Conservation (phyloP, 2,113 vertebrate species). For the Spea multiplicata region DNA sequence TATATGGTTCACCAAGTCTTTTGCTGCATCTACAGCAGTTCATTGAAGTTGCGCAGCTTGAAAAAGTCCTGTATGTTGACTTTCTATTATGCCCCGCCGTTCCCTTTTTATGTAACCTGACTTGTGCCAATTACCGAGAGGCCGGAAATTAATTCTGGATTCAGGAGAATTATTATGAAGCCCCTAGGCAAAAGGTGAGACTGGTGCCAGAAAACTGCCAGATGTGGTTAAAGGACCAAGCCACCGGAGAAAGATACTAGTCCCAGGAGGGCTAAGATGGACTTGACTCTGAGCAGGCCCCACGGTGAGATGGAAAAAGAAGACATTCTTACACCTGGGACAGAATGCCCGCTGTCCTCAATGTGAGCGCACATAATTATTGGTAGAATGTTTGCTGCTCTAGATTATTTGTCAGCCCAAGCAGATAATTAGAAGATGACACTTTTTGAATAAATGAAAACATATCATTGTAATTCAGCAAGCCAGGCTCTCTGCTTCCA, state of each 20-base stretch:
- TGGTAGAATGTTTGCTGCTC: constrained; percentile 6
- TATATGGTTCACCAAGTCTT: not conserved
- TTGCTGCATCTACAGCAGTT: not conserved
- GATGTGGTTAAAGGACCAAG: constrained; percentile 38
- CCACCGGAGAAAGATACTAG: constrained; percentile 23
- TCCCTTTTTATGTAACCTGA: constrained; percentile 29
- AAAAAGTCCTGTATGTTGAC: constrained; percentile 23
- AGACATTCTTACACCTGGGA: not conserved
- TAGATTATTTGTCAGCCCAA: constrained; percentile 30
- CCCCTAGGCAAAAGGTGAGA: constrained; percentile 45
- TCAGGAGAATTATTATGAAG: constrained; percentile 46
- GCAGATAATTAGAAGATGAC: constrained; percentile 21
- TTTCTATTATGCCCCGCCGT: constrained; percentile 18
- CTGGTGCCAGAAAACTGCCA: constrained; percentile 45
- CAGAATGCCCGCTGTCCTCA: constrained; percentile 15
- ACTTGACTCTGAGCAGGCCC: constrained; percentile 6
- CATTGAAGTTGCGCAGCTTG: not conserved
- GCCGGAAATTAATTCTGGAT: constrained; percentile 47
- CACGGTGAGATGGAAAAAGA: constrained; percentile 1
- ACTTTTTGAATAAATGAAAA: constrained; percentile 9
- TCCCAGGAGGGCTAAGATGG: constrained; percentile 26
- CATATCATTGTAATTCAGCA: constrained; percentile 10
- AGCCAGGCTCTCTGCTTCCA: not conserved
- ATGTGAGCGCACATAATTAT: constrained; percentile 20
- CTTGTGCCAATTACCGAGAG: constrained; percentile 47